phyloP scores from a whole-genome alignment of 2,113 vertebrate species.

The Centrocercus urophasianus region DNA sequence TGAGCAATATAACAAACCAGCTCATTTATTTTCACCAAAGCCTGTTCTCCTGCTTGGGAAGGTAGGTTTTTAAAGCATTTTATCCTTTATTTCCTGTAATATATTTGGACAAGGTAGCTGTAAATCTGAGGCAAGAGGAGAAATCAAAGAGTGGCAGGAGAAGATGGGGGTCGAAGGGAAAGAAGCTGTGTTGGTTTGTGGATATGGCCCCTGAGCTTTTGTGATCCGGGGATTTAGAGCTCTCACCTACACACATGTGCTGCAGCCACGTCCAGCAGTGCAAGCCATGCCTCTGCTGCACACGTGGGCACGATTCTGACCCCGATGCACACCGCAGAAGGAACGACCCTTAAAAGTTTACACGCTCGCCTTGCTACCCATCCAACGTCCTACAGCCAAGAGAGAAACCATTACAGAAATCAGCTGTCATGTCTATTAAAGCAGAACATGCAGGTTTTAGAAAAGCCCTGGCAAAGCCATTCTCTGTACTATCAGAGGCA shows the following conservation, averaged over 20 bases:
- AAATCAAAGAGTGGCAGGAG: slow-evolving; percentile 47
- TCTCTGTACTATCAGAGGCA: background rate
- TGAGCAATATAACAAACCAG: slow-evolving; percentile 65
- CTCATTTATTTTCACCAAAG: slow-evolving; percentile 62
- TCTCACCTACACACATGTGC: background rate
- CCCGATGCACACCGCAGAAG: fast-evolving
- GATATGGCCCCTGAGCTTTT: slow-evolving; percentile 16
- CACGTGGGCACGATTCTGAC: fast-evolving
- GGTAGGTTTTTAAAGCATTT: slow-evolving; percentile 66
- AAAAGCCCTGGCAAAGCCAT: background rate
- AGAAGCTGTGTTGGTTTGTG: slow-evolving; percentile 23
- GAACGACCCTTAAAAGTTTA: background rate
- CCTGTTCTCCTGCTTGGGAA: slow-evolving; percentile 40
- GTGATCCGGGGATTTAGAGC: slow-evolving; percentile 27
- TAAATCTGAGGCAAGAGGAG: slow-evolving; percentile 67
- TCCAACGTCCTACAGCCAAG: background rate
- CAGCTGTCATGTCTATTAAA: background rate
- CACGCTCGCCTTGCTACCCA: background rate
- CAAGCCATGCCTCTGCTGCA: fast-evolving
- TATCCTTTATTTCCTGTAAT: slow-evolving; percentile 72
- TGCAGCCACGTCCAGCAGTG: background rate
- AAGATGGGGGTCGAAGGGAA: slow-evolving; percentile 57
- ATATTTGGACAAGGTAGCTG: slow-evolving; percentile 69
- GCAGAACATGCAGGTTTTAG: background rate
- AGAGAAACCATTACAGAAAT: background rate